These are phyloP conservation scores for Loxodonta africana DNA, from an alignment of 2,113 vertebrate species.

Conservation along the genomic window DNA sequence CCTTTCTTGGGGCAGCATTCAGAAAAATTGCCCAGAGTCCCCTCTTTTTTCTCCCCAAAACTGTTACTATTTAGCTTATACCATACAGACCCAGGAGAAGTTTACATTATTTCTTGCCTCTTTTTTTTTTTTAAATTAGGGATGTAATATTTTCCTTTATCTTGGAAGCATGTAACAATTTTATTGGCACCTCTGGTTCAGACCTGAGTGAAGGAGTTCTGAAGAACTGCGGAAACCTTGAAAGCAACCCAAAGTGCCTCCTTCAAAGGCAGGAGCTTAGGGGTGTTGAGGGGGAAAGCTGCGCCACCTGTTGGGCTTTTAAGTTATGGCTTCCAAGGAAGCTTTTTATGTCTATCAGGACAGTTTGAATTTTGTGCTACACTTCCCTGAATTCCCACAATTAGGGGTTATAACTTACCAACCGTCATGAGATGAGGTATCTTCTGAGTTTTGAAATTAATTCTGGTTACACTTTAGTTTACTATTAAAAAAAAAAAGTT, in stretches of 20 bases:
- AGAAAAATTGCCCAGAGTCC: constrained; percentile 20
- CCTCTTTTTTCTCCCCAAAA: background rate
- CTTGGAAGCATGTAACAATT: constrained; percentile 45
- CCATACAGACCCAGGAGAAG: background rate
- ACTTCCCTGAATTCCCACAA: background rate
- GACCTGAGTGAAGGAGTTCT: background rate
- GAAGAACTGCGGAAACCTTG: background rate
- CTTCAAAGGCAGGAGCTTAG: background rate
- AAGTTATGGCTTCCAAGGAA: background rate
- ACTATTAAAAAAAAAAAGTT: no score
- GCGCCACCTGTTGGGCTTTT: constrained; percentile 68
- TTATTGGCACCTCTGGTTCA: constrained; percentile 3
- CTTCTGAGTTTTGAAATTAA: constrained; percentile 49
- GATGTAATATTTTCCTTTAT: constrained; percentile 49
- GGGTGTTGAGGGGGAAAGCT: background rate
- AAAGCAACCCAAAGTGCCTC: background rate
- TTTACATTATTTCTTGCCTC: constrained; percentile 57
- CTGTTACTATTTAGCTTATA: constrained; percentile 31
- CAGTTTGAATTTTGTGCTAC: constrained; percentile 33
- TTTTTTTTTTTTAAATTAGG: constrained; percentile 28
- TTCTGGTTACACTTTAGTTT: constrained; percentile 62
- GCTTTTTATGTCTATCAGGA: background rate
- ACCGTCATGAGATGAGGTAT: constrained; percentile 1
- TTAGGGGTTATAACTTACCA: background rate
- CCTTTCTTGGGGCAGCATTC: background rate